Evolutionary conservation across 2,888 invertebrate genomes (phyloP), one percentile per base, ranked within the genome.

Genomic region (Andrena trimmerana): DNA sequence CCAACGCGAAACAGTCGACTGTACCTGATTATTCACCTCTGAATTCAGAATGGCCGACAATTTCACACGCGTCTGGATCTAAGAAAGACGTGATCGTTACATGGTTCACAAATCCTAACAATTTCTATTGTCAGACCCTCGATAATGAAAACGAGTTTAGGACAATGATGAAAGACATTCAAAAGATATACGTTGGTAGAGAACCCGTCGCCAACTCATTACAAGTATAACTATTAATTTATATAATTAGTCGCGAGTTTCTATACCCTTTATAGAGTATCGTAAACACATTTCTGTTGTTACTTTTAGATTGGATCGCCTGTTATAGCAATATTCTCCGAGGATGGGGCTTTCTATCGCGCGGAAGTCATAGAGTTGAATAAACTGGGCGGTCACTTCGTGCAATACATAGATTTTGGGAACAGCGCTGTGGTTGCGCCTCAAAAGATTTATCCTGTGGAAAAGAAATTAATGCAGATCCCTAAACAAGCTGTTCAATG

Each of bases 341-440:
- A 96, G 60, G 97, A 97, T 90, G 95, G 96, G 13, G 96, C 96
- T 2, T 92, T 97, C 24, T 97, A 97, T 92, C 95, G 97, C 68
- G 97, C 97, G 0, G 95, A 95, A 50, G 94, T 97, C 0, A 91
- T 96, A 0, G 95, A 95, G 60, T 92, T 94, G 67, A 95, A 96
- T 79, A 95, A 95, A 83, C 93, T 95, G 59, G 95, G 95, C 0
- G 95, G 96, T 87, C 96, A 96, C 92, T 95, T 96, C 76, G 96
- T 97, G 0, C 95, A 96, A 33, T 97, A 97, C 90, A 95, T 97
- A 0, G 97, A 97, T 93, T 97, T 97, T 88, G 97, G 97, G 2
- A 97, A 97, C 90, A 95, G 95, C 75, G 96, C 96, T 57, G 94
- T 95, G 0, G 96, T 97, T 0, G 95, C 95, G 63, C 94, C 95